Conservation (phyloP, 2,113 vertebrate species). For the Ciconia maguari region DNA sequence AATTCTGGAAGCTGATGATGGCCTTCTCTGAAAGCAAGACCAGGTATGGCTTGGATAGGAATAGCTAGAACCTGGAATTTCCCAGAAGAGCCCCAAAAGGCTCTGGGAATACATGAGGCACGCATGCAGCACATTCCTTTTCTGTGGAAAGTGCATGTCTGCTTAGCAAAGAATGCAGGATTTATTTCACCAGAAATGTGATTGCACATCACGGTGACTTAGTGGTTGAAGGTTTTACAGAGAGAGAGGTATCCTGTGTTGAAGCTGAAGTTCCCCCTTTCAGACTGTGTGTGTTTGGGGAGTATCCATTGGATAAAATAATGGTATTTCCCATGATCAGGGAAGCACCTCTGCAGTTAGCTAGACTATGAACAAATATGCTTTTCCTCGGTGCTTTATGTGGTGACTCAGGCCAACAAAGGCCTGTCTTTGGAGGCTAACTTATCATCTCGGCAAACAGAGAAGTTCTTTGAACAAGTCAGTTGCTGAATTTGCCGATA, state of each 20-base stretch:
- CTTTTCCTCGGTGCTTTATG: neutral
- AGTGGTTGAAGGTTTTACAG: neutral
- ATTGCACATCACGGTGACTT: neutral
- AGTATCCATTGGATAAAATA: neutral
- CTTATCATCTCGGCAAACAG: neutral
- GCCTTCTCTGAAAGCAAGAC: neutral
- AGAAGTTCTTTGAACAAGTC: neutral
- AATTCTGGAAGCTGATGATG: neutral
- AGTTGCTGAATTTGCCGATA: neutral
- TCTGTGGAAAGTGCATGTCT: neutral
- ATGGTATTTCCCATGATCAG: neutral
- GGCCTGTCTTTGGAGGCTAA: neutral
- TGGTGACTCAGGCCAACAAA: neutral
- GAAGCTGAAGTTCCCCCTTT: neutral
- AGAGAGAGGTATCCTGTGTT: too few relatives aligned
- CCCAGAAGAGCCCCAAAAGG: neutral
- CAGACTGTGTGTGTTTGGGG: neutral
- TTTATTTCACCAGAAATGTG: too few relatives aligned
- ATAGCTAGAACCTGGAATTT: neutral
- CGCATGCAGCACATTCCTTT: neutral
- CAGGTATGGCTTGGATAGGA: neutral
- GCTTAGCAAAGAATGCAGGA: neutral
- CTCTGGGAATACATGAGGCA: neutral
- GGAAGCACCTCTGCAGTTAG: neutral
- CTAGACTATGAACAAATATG: neutral